phyloP scores from a whole-genome alignment of 2,888 invertebrate species.

The Limnephilus lunatus region DNA sequence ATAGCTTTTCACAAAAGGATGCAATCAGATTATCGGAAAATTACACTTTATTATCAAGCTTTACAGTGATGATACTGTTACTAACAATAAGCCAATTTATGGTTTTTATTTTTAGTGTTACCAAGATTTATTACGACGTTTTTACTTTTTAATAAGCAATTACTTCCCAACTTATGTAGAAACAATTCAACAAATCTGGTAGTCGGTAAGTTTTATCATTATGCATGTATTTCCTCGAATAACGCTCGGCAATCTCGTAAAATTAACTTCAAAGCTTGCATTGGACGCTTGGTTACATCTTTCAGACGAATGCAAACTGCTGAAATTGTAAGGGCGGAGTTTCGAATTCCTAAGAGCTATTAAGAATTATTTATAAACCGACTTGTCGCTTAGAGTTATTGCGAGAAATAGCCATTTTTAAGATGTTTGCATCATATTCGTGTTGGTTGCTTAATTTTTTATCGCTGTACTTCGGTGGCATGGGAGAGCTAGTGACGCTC shows the following conservation, averaged over 20 bases:
- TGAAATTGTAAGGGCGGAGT: constrained; percentile 36
- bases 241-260: neutral
- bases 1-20: neutral
- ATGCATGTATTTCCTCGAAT: neutral
- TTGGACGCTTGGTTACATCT: neutral
- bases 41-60: neutral
- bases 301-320: neutral
- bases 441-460: too few relatives aligned
- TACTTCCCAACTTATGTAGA: neutral
- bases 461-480: too few relatives aligned
- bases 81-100: neutral
- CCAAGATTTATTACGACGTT: too few relatives aligned
- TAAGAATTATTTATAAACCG: constrained; percentile 30
- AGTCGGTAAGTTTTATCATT: neutral
- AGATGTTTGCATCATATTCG: neutral
- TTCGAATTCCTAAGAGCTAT: constrained; percentile 39
- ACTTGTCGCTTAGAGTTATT: neutral
- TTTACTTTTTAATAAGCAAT: neutral
- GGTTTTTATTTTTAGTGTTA: too few relatives aligned
- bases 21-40: neutral
- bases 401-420: neutral
- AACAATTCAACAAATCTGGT: neutral
- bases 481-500: too few relatives aligned
- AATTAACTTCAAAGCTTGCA: neutral
- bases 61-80: neutral